Evolutionary conservation across 2,888 invertebrate genomes (phyloP).

Genomic region (Drosophila macrothrix): DNA sequence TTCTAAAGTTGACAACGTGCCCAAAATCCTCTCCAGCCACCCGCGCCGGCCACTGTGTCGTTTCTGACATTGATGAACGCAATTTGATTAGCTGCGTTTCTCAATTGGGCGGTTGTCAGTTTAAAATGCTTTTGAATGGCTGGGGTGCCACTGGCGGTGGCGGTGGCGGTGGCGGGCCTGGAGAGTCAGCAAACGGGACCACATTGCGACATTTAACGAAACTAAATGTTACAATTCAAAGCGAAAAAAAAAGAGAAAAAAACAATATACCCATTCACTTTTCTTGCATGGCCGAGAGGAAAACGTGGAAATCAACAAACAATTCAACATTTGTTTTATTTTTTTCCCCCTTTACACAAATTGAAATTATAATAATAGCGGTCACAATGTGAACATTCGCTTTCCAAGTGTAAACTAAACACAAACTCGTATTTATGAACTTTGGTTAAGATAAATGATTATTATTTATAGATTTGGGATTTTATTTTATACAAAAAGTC

Average conservation of each 20-base stretch:
- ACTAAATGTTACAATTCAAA: constrained; percentile 49
- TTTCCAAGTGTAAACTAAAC: constrained; percentile 27
- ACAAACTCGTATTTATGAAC: constrained; percentile 4
- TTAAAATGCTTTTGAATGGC: constrained; percentile 36
- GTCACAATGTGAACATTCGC: constrained; percentile 27
- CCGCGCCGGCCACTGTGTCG: constrained; percentile 1
- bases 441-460: constrained; percentile 23
- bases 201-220: constrained; percentile 72
- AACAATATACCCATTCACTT: constrained; percentile 64
- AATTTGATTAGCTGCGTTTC: constrained; percentile 56
- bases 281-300: constrained; percentile 56
- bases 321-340: constrained; percentile 36
- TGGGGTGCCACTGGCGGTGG: constrained; percentile 29
- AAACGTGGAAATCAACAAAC: constrained; percentile 70
- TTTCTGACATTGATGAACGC: constrained; percentile 72
- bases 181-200: constrained; percentile 24
- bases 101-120: constrained; percentile 38
- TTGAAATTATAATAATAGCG: constrained; percentile 36
- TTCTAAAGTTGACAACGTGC: constrained; percentile 55
- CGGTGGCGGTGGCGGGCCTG: constrained; percentile 24
- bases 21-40: background rate
- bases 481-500: constrained; percentile 1
- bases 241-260: constrained; percentile 3
- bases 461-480: constrained; percentile 17
- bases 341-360: constrained; percentile 44